Base-by-base conservation (phyloP, 2,888 invertebrate species). In the Drosophila robusta region DNA sequence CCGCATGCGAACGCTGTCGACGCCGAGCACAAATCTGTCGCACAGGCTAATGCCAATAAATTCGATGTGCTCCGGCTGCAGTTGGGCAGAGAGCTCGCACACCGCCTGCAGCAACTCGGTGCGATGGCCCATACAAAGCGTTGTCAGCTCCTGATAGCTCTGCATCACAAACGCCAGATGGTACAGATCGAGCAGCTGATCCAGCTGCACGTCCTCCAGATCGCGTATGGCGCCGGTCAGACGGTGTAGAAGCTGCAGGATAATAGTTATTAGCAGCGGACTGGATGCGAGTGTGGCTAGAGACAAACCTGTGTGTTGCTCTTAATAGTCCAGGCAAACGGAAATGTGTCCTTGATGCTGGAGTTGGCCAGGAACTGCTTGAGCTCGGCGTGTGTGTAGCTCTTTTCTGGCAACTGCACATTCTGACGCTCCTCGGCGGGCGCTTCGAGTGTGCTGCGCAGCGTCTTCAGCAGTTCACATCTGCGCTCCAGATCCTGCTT, bases 141-240 rank as follows among this genome's bases (percentile, higher is more conserved):
- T 16, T 1, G 62, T 34, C 7, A 54, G 9, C n/a, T 5, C 36
- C 5, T 67, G 39, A 24, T 65, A 81, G 5, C 32, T 44, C 36
- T 69, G 61, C 85, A 87, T 72, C 14, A 81, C 51, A 4, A 87
- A 64, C 0, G 70, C 52, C 26, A 82, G 9, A 9, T 65, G 67
- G n/a, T 70, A 75, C 0, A 72, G 50, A 55, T 82, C 82, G 4
- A 78, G 8, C 1, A 81, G 51, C 38, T 75, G 11, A 6, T 45
- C 38, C 7, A 70, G 16, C 5, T 36, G 29, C 1, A 70, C 14
- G 0, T 5, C 2, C 0, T 14, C 22, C 29, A 38, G 6, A 1
- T 29, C 5, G 4, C 22, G 34, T 3, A 78, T 14, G 3, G 11
- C 12, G 7, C 3, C 6, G 1, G 8, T 38, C 0, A 81, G 22